These are phyloP conservation scores for Paragorgia papillata DNA, from an alignment of 92 coral and sea anemone genomes.

Conservation along the genomic window DNA sequence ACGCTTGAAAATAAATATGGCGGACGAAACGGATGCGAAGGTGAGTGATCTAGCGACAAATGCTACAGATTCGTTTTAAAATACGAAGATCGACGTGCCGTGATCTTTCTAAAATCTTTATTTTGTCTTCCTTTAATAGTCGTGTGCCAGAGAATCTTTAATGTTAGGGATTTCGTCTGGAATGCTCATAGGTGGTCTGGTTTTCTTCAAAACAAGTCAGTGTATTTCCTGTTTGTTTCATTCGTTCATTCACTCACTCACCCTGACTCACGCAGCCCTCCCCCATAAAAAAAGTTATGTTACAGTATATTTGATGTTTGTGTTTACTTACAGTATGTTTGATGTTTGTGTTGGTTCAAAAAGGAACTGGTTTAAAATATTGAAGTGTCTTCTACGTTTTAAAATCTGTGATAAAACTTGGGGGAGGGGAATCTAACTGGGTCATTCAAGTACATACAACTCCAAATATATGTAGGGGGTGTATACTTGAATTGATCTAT, in stretches of 20 bases:
- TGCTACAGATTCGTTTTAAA: neutral
- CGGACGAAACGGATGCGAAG: conserved; percentile 13
- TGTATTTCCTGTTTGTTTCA: neutral
- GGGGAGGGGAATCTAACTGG: too few species aligned
- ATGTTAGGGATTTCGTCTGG: conserved; percentile 85
- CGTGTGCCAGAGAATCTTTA: conserved; percentile 87
- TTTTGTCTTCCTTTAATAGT: conserved; percentile 38
- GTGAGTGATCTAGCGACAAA: neutral
- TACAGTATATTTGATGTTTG: neutral
- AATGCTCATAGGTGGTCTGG: conserved; percentile 59
- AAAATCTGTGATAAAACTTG: too few species aligned
- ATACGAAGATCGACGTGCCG: too few species aligned
- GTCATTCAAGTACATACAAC: too few species aligned
- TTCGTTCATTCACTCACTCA: neutral
- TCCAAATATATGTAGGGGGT: too few species aligned
- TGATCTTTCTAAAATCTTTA: neutral
- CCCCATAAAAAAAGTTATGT: too few species aligned
- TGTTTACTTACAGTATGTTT: too few species aligned
- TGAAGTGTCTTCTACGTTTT: too few species aligned
- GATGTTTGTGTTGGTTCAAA: too few species aligned
- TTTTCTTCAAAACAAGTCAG: conserved; percentile 87
- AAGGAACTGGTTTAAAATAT: too few species aligned
- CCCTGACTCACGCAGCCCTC: too few species aligned
- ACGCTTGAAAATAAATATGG: conserved; percentile 19
- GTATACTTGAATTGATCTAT: too few species aligned